Evolutionary conservation across 1,140 invertebrate genomes (phyloP), one percentile per base, ranked within the genome.

Genomic region (Eulimnadia texana): DNA sequence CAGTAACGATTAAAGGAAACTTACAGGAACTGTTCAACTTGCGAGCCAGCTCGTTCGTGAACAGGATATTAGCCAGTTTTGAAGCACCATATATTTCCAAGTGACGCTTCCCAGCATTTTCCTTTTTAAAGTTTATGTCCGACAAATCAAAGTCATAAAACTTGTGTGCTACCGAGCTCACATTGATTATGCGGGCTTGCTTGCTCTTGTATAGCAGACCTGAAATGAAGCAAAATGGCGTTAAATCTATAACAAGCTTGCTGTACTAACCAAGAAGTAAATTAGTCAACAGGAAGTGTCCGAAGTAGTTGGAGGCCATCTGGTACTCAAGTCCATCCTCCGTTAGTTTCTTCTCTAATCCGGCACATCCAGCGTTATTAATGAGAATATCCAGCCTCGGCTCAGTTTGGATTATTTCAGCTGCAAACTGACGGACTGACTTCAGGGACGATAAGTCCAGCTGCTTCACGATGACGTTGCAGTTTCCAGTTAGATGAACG

Each of bases 281-380:
- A 65, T 82, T 73, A 1, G 83, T 84, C 27, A 86, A 68, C 23
- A 85, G 69, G 69, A 84, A 86, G 6, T 80, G 82, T 42, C 81
- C 81, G 66, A 82, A 79, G 69, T 84, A 76, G 67, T 86, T 85
- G 19, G 80, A 74, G 64, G 82, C 87, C 85, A 92, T 91, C 0
- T 87, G 90, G 66, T 84, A 73, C 72, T 95, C 90, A 3, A 93
- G 71, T 6, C 84, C 86, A 71, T 94, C 90, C 66, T 83, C 84
- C 3, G 83, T 77, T 42, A 69, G 66, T 73, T 81, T 68, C 71
- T 77, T 72, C 69, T 73, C 76, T 64, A 83, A 82, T 0, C 79
- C 80, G 0, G 0, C 84, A 49, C 80, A 84, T 10, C 82, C 86
- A 1, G 88, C 89, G 70, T 92, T 92, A 67, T 91, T 88, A 49